phyloP scores from a whole-genome alignment of 2,888 invertebrate species.

The Idaea dimidiata region DNA sequence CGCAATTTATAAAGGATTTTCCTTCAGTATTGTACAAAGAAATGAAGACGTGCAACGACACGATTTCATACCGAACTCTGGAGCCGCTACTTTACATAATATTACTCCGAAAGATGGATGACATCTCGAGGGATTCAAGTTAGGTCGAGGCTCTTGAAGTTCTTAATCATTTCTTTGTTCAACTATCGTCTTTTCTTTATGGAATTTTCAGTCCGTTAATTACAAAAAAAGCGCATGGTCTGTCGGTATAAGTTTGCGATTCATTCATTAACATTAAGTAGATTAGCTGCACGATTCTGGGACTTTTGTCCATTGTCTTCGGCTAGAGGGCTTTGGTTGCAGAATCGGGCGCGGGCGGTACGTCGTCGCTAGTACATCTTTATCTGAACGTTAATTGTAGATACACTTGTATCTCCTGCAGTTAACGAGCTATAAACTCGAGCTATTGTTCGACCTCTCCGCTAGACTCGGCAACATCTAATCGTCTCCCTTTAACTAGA shows the following conservation, averaged over 20 bases:
- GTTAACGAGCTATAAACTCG: conserved; percentile 67
- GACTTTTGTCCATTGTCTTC: conserved; percentile 41
- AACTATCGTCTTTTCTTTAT: not conserved
- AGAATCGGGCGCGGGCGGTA: conserved; percentile 18
- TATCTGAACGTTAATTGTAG: conserved; percentile 63
- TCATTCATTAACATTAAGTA: conserved; percentile 43
- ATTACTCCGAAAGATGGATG: conserved; percentile 1
- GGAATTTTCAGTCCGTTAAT: not conserved
- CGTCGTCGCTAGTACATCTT: conserved; percentile 46
- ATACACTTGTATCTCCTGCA: conserved; percentile 50
- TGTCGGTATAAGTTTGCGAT: conserved; percentile 20
- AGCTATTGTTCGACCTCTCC: conserved; percentile 47
- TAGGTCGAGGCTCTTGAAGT: not conserved
- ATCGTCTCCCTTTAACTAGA: conserved; percentile 1
- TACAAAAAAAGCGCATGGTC: not conserved
- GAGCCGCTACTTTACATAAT: not conserved
- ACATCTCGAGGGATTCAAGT: not conserved
- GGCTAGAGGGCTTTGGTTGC: conserved; percentile 37
- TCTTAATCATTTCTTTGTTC: not conserved
- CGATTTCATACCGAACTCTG: not conserved
- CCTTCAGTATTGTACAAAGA: conserved; percentile 28
- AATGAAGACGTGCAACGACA: conserved; percentile 1
- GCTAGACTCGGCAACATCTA: conserved; percentile 21
- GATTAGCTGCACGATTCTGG: conserved; percentile 33
- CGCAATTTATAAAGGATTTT: conserved; percentile 40